These are phyloP conservation scores for Aegithalos caudatus DNA, from an alignment of 2,113 vertebrate genomes.

Conservation along the genomic window DNA sequence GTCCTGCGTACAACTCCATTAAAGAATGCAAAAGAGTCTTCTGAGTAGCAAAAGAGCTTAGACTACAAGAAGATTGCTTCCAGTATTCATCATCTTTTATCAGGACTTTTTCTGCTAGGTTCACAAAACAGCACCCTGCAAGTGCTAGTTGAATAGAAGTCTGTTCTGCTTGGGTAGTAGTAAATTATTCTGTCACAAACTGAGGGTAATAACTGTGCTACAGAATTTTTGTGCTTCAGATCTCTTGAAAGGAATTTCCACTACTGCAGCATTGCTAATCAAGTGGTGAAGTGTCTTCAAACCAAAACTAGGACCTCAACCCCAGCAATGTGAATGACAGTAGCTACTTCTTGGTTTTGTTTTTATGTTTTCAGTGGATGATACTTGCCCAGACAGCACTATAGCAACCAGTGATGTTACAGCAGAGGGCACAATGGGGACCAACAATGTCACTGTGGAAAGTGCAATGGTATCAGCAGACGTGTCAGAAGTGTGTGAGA, in stretches of 20 bases:
- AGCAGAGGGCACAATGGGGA: constrained; percentile 72
- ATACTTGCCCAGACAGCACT: constrained; percentile 78
- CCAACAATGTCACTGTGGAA: constrained; percentile 75
- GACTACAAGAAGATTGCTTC: background rate
- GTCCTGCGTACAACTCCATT: background rate
- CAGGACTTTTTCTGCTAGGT: background rate
- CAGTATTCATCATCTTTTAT: background rate
- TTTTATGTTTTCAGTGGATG: constrained; percentile 75
- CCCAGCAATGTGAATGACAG: background rate
- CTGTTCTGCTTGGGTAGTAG: background rate
- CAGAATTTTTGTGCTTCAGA: constrained; percentile 27
- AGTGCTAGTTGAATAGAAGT: background rate
- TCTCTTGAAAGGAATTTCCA: constrained; percentile 6
- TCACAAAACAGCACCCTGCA: background rate
- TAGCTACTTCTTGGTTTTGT: background rate
- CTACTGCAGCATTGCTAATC: background rate
- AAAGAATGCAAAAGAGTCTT: background rate
- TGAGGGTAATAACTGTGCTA: background rate
- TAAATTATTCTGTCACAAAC: background rate
- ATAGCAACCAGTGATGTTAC: constrained; percentile 75
- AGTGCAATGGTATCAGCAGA: constrained; percentile 76
- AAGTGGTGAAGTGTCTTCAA: background rate
- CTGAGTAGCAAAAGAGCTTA: background rate
- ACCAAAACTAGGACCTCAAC: background rate
- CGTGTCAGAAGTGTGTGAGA: constrained; percentile 69